Evolutionary conservation across 2,888 invertebrate genomes (phyloP), one percentile per base, ranked within the genome.

Genomic region (Hemistola chrysoprasaria): DNA sequence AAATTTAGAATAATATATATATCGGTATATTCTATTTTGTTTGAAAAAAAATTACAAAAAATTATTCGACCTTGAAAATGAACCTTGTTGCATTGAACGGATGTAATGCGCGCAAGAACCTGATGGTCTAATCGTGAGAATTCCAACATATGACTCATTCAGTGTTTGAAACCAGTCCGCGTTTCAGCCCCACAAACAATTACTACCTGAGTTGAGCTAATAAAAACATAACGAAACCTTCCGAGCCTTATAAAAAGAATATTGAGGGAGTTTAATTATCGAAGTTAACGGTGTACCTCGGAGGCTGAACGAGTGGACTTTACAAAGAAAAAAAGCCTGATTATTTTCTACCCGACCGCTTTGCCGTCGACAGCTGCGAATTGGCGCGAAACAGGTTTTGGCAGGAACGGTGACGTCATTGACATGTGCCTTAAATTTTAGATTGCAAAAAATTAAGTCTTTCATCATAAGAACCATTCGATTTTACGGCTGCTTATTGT

Each of bases 381-480:
- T 77, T 81, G 83, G 78, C 79, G 81, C 82, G 77, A 79, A 86
- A 86, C 85, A 64, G 81, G 86, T 87, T 87, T 75, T 71, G 62
- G 69, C 72, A 65, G 69, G 78, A 72, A 78, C 59, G 58, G 59
- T 85, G 84, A 85, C 86, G 84, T 86, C 84, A 86, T 66, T 73
- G 75, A 75, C 82, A 80, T 82, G 78, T 77, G 80, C 72, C 78
- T 70, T 67, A 68, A 56, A 68, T 71, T 78, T 74, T 59, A 70
- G 68, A 62, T 62, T 60, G 57, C 69, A 82, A 81, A 84, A 82
- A 83, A 70, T 61, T 38, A 54, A 53, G 59, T 54, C 59, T 73
- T 77, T 75, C 69, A 70, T 66, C 53, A 63, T 42, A 40, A 60
- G 59, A 56, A 62, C 57, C 67, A 65, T 74, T 73, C 66, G 64